Percentiles rank a stretch among this genome's conserved stretches.
phyloP scores from a whole-genome alignment of 35 echinoderm and acorn worm species.

The Patiria miniata region DNA sequence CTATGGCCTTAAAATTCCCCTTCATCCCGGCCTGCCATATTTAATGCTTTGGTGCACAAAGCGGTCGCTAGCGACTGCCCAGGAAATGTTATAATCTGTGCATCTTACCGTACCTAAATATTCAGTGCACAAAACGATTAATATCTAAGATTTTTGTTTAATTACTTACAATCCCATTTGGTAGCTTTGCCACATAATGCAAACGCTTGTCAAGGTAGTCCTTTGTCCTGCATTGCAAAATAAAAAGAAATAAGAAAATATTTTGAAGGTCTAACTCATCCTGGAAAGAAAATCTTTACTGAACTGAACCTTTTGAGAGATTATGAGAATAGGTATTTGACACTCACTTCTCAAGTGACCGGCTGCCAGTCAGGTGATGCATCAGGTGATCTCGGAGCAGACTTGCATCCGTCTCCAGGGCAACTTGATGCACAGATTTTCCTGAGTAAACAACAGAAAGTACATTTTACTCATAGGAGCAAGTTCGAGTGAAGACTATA shows the following conservation, averaged over 20 bases:
- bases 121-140: background rate
- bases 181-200: background rate
- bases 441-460: background rate
- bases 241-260: background rate
- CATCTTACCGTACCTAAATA: no score
- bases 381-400: slow-evolving; percentile 19
- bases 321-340: no score
- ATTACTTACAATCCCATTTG: background rate
- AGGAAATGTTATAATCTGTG: no score
- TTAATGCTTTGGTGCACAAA: no score
- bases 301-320: background rate
- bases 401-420: slow-evolving; percentile 4
- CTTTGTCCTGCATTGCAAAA: background rate
- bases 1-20: no score
- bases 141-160: background rate
- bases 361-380: slow-evolving; percentile 28
- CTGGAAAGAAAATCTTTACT: background rate
- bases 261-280: background rate
- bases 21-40: no score
- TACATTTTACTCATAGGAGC: no score
- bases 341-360: slow-evolving; percentile 12
- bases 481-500: no score
- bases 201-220: background rate
- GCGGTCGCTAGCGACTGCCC: no score
- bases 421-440: slow-evolving; percentile 19